These are phyloP conservation scores for Ditula angustiorana DNA, from an alignment of 2,888 invertebrate species.

Conservation along the genomic window DNA sequence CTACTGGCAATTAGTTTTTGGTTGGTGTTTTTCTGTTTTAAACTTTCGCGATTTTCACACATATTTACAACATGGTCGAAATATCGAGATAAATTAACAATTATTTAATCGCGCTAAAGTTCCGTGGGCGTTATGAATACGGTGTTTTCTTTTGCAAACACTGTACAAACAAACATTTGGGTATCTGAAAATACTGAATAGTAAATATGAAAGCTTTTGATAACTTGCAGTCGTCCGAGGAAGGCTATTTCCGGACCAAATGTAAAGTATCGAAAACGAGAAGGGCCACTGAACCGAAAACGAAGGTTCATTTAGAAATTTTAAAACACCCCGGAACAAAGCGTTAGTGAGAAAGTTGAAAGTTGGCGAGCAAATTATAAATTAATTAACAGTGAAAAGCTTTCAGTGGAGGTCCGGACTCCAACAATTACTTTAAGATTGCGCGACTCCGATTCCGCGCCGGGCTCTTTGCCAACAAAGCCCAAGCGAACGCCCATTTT, in stretches of 20 bases:
- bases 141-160: too few species aligned
- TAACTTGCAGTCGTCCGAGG: not conserved
- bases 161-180: too few species aligned
- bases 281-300: constrained; percentile 28
- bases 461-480: constrained; percentile 71
- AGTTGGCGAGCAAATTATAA: constrained; percentile 74
- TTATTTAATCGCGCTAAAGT: too few species aligned
- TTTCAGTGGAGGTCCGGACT: constrained; percentile 54
- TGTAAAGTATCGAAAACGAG: constrained; percentile 29
- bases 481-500: constrained; percentile 60
- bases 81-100: too few species aligned
- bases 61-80: too few species aligned
- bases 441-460: constrained; percentile 61
- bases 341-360: constrained; percentile 56
- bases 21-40: too few species aligned
- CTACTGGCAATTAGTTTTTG: too few species aligned
- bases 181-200: too few species aligned
- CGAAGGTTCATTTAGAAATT: constrained; percentile 48
- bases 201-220: too few species aligned
- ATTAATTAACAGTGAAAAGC: constrained; percentile 77
- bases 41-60: too few species aligned
- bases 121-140: too few species aligned
- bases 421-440: constrained; percentile 74
- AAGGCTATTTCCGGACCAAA: constrained; percentile 24
- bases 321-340: constrained; percentile 50